phyloP scores from a whole-genome alignment of 2,888 invertebrate genomes.

The Phengaris arion region DNA sequence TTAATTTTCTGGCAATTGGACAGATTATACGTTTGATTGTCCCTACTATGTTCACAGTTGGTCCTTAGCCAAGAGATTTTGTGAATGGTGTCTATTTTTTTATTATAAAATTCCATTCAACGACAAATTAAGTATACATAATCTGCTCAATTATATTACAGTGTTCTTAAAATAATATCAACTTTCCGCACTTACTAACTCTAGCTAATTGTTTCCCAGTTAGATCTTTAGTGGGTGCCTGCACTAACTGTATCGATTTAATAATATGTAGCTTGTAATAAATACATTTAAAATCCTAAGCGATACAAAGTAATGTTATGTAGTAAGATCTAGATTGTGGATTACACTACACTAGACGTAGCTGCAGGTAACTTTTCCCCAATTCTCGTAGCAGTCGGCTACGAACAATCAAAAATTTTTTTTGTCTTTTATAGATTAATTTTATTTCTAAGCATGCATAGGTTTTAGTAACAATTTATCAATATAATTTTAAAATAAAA shows the following conservation, averaged over 20 bases:
- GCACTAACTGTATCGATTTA: too few relatives aligned
- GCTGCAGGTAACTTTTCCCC: background rate
- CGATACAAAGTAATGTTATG: background rate
- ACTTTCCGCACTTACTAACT: background rate
- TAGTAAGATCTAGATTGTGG: background rate
- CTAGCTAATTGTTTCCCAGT: too few relatives aligned
- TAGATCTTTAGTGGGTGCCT: too few relatives aligned
- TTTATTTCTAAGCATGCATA: background rate
- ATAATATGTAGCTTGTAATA: too few relatives aligned
- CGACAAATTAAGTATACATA: background rate
- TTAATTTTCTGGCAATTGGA: conserved; percentile 34
- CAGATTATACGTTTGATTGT: background rate
- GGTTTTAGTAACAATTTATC: too few relatives aligned
- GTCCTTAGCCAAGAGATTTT: background rate
- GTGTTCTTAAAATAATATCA: background rate
- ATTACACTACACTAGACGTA: background rate
- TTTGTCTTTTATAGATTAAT: background rate
- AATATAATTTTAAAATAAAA: too few relatives aligned
- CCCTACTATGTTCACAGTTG: background rate
- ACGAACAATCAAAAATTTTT: background rate
- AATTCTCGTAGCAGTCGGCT: conserved; percentile 9
- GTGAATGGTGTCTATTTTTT: background rate
- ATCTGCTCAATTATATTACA: background rate
- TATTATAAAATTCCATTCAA: background rate
- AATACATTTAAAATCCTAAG: too few relatives aligned